These are phyloP conservation scores for Pongo pygmaeus DNA, from an alignment of 2,113 vertebrate species.

Conservation along the genomic window DNA sequence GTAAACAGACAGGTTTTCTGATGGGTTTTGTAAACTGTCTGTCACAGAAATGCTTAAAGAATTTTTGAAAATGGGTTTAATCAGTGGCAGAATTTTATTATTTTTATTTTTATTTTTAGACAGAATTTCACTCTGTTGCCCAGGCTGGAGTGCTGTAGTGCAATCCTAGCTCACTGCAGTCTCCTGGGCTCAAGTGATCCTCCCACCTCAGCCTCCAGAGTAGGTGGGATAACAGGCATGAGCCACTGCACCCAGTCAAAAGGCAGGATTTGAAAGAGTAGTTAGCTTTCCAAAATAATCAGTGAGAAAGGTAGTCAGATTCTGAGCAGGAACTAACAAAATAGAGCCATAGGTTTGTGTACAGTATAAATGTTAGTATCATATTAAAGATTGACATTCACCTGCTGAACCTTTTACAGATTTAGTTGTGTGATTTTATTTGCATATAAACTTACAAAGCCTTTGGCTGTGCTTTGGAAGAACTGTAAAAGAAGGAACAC, in stretches of 20 bases:
- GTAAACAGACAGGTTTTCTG: conserved; percentile 3
- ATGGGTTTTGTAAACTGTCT: not conserved
- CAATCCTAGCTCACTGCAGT: too few relatives aligned
- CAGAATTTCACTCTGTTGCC: too few relatives aligned
- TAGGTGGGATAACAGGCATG: too few relatives aligned
- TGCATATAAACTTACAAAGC: not conserved
- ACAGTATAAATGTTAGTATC: not conserved
- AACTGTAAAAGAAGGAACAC: not conserved
- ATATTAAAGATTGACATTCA: not conserved
- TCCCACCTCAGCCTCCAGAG: too few relatives aligned
- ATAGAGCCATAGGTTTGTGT: not conserved
- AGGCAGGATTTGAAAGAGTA: not conserved
- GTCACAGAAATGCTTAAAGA: not conserved
- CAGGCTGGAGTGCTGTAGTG: too few relatives aligned
- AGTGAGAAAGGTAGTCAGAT: not conserved
- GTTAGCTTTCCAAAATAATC: not conserved
- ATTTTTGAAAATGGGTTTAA: not conserved
- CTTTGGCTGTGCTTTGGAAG: not conserved
- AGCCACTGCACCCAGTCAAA: too few relatives aligned
- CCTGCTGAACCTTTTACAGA: not conserved
- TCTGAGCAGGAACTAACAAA: not conserved
- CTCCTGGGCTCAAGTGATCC: too few relatives aligned
- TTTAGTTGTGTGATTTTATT: not conserved
- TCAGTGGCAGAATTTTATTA: not conserved
- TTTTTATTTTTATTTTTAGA: too few relatives aligned